Evolutionary conservation across 2,113 vertebrate species (phyloP), one percentile per base, ranked within the genome.

Genomic region (Rhynchopsitta pachyrhyncha): DNA sequence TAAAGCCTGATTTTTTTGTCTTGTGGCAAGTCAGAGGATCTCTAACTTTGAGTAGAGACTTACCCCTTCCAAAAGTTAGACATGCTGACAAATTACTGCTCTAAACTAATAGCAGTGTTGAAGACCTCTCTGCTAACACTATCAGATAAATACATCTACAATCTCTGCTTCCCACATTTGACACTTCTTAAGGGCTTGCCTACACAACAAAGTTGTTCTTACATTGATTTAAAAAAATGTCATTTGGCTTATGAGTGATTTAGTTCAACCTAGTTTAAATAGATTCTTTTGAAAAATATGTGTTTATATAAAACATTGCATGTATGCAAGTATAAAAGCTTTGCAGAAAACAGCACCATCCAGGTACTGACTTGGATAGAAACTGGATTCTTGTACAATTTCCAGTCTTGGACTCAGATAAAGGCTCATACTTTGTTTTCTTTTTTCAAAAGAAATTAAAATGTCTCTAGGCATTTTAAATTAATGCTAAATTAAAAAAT

Each of bases 101-200:
- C 74, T 79, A 67, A 94, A 86, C 59, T 88, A 95, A 89, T 87
- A 79, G 86, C 77, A 66, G 47, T 33, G 35, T 52, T 87, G 91
- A 84, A 96, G 95, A 92, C 89, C 86, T 95, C 86, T 92, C 69
- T 91, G 83, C 81, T 97, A 86, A 89, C 81, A 87, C 77, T 91
- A 92, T 79, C 77, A 79, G 89, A 89, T 85, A 95, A 93, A 84
- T 86, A 39, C 86, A 88, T 94, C 86, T 92, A 86, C 80, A 93
- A 47, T 91, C 57, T 92, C 94, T 93, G 62, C 94, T 97, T 97
- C 96, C 94, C 94, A 95, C 91, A 93, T 93, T 82, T 95, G 89
- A 95, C 91, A 93, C 81, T 64, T 95, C 77, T 78, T 89, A 82
- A 95, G 73, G 83, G 74, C 86, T 97, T 97, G 95, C 94, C 94